These are phyloP conservation scores for Shinisaurus crocodilurus DNA, from an alignment of 2,113 vertebrate genomes.

Conservation along the genomic window DNA sequence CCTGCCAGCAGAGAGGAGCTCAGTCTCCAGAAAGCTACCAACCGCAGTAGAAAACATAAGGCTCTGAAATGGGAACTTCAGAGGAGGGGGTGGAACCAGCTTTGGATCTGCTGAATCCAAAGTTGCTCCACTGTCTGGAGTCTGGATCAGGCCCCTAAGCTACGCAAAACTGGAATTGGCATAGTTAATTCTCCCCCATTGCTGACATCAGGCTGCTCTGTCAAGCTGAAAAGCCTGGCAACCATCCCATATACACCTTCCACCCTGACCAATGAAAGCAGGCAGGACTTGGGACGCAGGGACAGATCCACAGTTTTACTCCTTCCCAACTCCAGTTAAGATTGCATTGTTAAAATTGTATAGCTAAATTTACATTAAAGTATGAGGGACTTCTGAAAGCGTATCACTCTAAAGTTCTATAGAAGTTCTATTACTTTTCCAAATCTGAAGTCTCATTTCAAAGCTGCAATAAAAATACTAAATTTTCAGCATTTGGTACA, in stretches of 20 bases:
- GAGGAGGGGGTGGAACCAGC: neutral
- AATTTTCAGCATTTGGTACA: neutral
- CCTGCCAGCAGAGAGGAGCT: neutral
- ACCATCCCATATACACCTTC: neutral
- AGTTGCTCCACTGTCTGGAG: neutral
- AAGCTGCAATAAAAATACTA: neutral
- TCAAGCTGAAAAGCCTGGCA: neutral
- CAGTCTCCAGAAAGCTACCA: neutral
- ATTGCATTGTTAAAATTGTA: neutral
- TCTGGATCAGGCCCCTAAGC: neutral
- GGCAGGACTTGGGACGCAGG: neutral
- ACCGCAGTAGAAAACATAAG: neutral
- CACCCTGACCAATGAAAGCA: too few species aligned
- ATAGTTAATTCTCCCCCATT: neutral
- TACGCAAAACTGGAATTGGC: neutral
- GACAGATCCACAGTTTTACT: neutral
- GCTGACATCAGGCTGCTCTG: neutral
- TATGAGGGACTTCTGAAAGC: neutral
- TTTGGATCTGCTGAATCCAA: neutral
- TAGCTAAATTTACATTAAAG: neutral
- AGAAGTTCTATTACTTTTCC: neutral
- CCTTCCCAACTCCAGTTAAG: neutral
- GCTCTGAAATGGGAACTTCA: neutral
- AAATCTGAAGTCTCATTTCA: neutral
- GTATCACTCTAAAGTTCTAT: neutral